A percentile compares a stretch with the other conserved stretches of the same genome.
Evolutionary conservation across 2,113 vertebrate genomes (phyloP).

Genomic region (Hemichromis elongatus): DNA sequence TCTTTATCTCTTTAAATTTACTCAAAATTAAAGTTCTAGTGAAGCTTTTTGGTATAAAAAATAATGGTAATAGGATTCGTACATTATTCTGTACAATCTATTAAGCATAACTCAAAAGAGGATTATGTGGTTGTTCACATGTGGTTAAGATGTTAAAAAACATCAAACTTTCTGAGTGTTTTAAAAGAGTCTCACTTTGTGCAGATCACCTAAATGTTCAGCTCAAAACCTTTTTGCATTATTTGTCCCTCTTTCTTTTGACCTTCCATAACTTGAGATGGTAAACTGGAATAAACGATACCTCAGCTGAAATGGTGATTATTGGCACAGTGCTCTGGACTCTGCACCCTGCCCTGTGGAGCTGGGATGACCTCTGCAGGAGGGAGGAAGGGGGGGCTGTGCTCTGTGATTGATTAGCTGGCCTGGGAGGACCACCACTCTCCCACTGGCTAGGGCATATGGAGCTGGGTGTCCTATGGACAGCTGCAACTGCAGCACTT

Average conservation of each 20-base stretch:
- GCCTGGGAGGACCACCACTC: conserved; percentile 52
- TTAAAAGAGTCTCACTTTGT: not conserved
- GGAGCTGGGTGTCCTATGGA: conserved; percentile 57
- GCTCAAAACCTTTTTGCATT: not conserved
- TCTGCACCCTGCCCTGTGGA: conserved; percentile 55
- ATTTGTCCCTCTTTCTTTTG: not conserved
- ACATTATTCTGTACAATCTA: not conserved
- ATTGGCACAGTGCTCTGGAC: conserved; percentile 52
- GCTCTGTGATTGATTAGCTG: conserved; percentile 72
- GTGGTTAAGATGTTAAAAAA: not conserved
- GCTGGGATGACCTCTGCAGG: conserved; percentile 51
- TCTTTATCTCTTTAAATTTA: not conserved
- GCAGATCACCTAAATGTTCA: not conserved
- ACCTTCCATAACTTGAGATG: conserved; percentile 15
- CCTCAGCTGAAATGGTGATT: conserved; percentile 53
- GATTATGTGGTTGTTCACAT: not conserved
- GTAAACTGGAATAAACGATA: conserved; percentile 21
- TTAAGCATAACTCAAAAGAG: not conserved
- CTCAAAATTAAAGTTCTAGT: not conserved
- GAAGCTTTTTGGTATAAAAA: not conserved
- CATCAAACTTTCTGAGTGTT: not conserved
- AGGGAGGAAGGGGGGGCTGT: conserved; percentile 22
- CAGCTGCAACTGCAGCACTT: conserved; percentile 59
- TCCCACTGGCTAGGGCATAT: conserved; percentile 69
- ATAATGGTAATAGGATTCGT: not conserved